These are phyloP conservation scores for Aphelocoma californica DNA, from an alignment of 2,797 vertebrate genomes.

Conservation along the genomic window DNA sequence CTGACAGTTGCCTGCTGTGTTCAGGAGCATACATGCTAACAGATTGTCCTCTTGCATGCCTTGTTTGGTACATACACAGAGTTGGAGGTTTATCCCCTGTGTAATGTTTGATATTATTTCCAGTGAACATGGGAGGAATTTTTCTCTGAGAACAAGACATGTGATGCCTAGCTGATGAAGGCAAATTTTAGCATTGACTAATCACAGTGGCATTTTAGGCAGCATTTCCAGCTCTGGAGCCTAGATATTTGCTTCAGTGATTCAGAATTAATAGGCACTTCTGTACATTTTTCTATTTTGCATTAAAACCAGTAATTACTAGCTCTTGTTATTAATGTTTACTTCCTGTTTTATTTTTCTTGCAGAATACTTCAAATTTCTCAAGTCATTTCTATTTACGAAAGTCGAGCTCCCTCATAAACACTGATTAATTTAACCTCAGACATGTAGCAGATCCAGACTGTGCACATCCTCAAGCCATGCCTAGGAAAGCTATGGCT, in stretches of 20 bases:
- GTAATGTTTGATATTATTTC: background rate
- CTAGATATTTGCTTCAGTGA: constrained; percentile 1
- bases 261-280: constrained; percentile 32
- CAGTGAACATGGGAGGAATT: background rate
- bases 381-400: background rate
- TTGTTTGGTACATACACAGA: background rate
- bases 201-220: constrained; percentile 18
- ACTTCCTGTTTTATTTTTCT: background rate
- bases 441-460: background rate
- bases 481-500: background rate
- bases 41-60: background rate
- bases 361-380: background rate
- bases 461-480: background rate
- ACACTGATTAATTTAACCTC: background rate
- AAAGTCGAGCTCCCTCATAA: background rate
- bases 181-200: constrained; percentile 23
- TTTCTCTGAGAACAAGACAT: background rate
- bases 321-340: constrained; percentile 3
- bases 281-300: constrained; percentile 20
- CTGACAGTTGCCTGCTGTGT: background rate
- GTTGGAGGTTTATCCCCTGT: background rate
- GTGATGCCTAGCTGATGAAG: background rate
- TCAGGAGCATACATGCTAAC: background rate
- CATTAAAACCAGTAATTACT: constrained; percentile 23
- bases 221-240: background rate